phyloP scores from a whole-genome alignment of 2,113 vertebrate species.

The Chionomys nivalis region DNA sequence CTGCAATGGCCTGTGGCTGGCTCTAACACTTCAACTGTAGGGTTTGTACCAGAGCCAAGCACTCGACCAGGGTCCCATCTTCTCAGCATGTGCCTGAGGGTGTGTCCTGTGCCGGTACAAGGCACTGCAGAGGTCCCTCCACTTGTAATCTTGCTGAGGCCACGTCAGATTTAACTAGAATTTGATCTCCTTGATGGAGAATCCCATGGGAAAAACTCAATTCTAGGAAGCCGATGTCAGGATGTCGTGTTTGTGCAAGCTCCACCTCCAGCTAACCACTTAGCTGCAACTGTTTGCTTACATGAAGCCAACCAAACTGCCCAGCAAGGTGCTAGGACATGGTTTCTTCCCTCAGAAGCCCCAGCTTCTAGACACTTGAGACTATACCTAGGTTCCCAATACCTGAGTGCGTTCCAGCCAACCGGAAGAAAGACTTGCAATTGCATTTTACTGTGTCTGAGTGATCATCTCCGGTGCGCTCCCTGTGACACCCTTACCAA shows the following conservation, averaged over 20 bases:
- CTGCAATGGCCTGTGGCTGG: neutral
- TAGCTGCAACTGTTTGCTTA: neutral
- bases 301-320: neutral
- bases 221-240: neutral
- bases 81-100: neutral
- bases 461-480: neutral
- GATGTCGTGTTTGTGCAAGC: neutral
- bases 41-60: neutral
- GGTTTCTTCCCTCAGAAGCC: neutral
- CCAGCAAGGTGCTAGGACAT: neutral
- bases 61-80: neutral
- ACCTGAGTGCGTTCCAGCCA: neutral
- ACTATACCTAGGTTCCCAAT: neutral
- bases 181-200: neutral
- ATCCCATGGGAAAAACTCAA: neutral
- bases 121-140: neutral
- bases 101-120: neutral
- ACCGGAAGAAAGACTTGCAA: neutral
- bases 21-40: neutral
- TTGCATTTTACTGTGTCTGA: neutral
- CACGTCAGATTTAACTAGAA: neutral
- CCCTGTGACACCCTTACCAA: neutral
- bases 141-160: neutral
- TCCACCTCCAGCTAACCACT: neutral
- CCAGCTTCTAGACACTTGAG: neutral